A percentile compares a stretch with the other conserved stretches of the same genome.
Evolutionary conservation across 2,888 invertebrate species (phyloP).

Genomic region (Lypha dubia): DNA sequence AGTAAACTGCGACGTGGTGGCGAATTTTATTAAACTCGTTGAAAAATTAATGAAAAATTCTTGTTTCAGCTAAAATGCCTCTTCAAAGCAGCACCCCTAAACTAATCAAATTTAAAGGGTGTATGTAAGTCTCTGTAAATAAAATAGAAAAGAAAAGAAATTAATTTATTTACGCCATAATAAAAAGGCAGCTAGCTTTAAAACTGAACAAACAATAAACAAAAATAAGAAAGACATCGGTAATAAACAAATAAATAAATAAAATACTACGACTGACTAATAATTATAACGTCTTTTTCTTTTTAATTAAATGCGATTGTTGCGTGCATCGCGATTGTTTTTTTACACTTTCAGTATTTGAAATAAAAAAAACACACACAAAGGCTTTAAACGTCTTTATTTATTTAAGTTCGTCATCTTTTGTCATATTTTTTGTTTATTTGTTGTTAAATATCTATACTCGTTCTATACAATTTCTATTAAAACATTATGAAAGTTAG

Average conservation of each 20-base stretch:
- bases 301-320: slow-evolving; percentile 64
- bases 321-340: slow-evolving; percentile 47
- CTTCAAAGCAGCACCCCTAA: slow-evolving; percentile 22
- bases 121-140: slow-evolving; percentile 9
- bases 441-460: slow-evolving; percentile 14
- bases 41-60: slow-evolving; percentile 69
- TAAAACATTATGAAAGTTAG: slow-evolving; percentile 10
- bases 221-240: slow-evolving; percentile 12
- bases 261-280: slow-evolving; percentile 28
- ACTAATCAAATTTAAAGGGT: slow-evolving; percentile 26
- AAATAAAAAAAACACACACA: too few relatives aligned
- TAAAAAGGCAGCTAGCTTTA: slow-evolving; percentile 12
- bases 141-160: slow-evolving; percentile 5
- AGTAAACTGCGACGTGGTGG: slow-evolving; percentile 81
- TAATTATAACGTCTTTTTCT: slow-evolving; percentile 65
- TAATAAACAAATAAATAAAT: slow-evolving; percentile 50
- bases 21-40: slow-evolving; percentile 78
- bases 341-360: slow-evolving; percentile 12
- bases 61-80: slow-evolving; percentile 27
- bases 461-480: not conserved
- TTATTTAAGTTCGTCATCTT: slow-evolving; percentile 21
- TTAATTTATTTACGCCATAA: slow-evolving; percentile 10
- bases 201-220: slow-evolving; percentile 36
- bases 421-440: slow-evolving; percentile 1
- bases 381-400: slow-evolving; percentile 42